Evolutionary conservation across 2,113 vertebrate genomes (phyloP), one percentile per base, ranked within the genome.

Genomic region (Australoheros scitulus): DNA sequence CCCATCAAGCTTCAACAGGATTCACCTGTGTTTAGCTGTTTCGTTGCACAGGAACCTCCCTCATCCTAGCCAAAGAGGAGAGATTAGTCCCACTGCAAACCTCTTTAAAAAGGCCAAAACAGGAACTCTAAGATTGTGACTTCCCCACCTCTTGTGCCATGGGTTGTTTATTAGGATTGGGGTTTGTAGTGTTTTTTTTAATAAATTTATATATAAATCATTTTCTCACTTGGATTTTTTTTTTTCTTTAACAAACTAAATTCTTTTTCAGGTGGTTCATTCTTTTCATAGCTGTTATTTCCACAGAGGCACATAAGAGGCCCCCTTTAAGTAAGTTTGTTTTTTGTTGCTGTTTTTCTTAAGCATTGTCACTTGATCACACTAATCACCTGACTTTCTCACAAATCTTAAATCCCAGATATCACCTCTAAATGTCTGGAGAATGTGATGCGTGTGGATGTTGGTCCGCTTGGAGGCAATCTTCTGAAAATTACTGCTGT

Each of bases 371-470:
- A 6, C 13, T 38, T 43, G 1, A 15, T 24, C 18, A 50, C 43
- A 60, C 10, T 13, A 22, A 2, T 63, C 1, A 38, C 36, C 7
- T 55, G 4, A 32, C 13, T 76, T 26, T 13, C 6, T 20, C 22
- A 7, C 38, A 20, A 5, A 11, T 76, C 1, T 85, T 32, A 34
- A 26, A 24, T 61, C 15, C 11, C 61, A 95, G 93, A 38, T 79
- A 61, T 94, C 36, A 10, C 32, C 2, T 36, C 90, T 2, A 80
- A 89, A 61, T 96, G 96, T 64, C 43, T 95, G 58, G 96, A 94
- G 7, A 95, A 93, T 56, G 1, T 94, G 20, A 58, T 95, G 85
- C 92, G 87, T 13, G 64, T 95, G 68, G 88, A 92, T 38, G 87
- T 91, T 1, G 85, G 92, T 3, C 80, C 91, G 36, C 80, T 92